Evolutionary conservation across 2,888 invertebrate species (phyloP), one percentile per base, ranked within the genome.

Genomic region (Hemistola chrysoprasaria): DNA sequence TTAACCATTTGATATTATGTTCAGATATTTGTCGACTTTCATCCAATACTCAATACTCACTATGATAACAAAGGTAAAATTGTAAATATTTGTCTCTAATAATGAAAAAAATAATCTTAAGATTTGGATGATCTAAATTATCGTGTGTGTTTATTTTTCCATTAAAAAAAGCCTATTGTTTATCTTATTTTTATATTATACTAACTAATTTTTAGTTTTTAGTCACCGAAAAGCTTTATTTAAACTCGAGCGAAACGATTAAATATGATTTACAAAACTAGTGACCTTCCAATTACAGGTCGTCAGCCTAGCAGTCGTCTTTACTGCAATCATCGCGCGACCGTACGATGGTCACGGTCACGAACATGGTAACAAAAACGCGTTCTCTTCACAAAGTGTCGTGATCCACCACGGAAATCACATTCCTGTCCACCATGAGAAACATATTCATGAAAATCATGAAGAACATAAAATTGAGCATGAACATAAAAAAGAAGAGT

Each of bases 381-480:
- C 65, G 8, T 55, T 63, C 51, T 72, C 71, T 3, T 70, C 70
- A 1, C 75, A 74, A 36, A 69, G 61, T 42, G 64, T 71, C 35
- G 56, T 57, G 9, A 55, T 67, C 35, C 68, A 74, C 36, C 64
- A 69, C 40, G 58, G 38, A 10, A 55, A 64, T 11, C 52, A 48
- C 6, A 52, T 37, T 5, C 50, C 56, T 0, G 32, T 56, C 1
- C 10, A 16, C 40, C 42, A 6, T 53, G 35, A 6, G 39, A 29
- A 6, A 1, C 47, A 48, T 16, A 16, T 3, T 16, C 16, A 16
- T 11, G 43, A 42, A 31, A 39, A 47, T 16, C 50, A 56, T 10
- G 11, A 22, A 29, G 24, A 38, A 27, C 21, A 49, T 22, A 8
- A 51, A 4, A 41, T 39, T 27, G 28, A 49, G 6, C 48, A 46